Evolutionary conservation across 2,888 invertebrate genomes (phyloP).

Genomic region (Steinernema hermaphroditum): DNA sequence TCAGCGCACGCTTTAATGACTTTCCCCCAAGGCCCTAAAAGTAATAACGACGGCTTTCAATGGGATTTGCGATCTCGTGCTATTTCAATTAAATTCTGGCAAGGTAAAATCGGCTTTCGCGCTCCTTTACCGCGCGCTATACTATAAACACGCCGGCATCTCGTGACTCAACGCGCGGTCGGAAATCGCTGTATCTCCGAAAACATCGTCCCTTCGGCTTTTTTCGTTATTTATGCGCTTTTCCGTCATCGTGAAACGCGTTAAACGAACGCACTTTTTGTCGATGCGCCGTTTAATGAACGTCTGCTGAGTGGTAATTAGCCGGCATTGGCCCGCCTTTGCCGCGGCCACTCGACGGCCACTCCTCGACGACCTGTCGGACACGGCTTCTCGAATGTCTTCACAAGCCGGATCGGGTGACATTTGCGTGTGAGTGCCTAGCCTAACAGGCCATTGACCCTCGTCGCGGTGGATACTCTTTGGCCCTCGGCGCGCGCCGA

Average conservation of each 20-base stretch:
- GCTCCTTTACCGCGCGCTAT: background rate
- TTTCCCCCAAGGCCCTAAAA: background rate
- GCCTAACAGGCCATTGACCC: constrained; percentile 28
- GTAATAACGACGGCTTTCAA: background rate
- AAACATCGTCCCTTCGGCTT: background rate
- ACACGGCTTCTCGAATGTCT: constrained; percentile 17
- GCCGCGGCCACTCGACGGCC: background rate
- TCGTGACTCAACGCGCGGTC: background rate
- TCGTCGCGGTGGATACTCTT: constrained; percentile 14
- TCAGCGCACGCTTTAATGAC: constrained; percentile 6
- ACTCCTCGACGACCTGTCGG: constrained; percentile 27
- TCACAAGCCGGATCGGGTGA: background rate
- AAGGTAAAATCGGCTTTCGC: constrained; percentile 13
- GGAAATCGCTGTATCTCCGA: background rate
- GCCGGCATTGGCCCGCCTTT: background rate
- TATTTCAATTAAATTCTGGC: constrained; percentile 4
- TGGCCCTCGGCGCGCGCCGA: constrained; percentile 6
- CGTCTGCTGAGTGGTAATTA: background rate
- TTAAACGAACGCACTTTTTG: constrained; percentile 17
- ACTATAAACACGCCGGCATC: background rate
- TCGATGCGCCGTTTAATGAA: constrained; percentile 8
- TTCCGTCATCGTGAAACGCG: background rate
- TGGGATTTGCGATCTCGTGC: background rate
- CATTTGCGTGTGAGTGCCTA: constrained; percentile 23
- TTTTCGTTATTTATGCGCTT: constrained; percentile 3